These are phyloP conservation scores for Aurelia aurita complex sp. Pacific DNA, from an alignment of 30 jellyfish, hydroid and myxozoan genomes.

Conservation along the genomic window DNA sequence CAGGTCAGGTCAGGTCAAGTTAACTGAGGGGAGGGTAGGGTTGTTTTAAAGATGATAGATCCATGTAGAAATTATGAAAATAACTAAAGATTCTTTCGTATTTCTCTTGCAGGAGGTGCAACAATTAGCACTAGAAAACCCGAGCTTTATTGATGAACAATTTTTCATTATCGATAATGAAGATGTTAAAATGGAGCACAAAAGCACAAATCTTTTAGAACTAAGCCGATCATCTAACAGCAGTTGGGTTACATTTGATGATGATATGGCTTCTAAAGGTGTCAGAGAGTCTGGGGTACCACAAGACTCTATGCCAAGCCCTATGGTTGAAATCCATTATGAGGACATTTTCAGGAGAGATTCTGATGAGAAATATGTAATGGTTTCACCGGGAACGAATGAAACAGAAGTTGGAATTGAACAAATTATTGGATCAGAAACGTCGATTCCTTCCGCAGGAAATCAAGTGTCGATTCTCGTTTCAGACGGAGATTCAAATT, in stretches of 20 bases:
- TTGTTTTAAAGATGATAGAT: no score
- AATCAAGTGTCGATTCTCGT: background rate
- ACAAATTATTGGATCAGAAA: background rate
- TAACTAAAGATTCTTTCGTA: no score
- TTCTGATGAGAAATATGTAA: constrained; percentile 21
- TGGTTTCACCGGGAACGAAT: constrained; percentile 28
- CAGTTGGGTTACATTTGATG: constrained; percentile 62
- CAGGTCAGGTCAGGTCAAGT: no score
- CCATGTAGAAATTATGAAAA: no score
- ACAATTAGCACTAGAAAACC: background rate
- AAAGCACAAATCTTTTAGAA: background rate
- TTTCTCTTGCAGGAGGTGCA: no score
- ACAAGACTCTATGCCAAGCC: constrained; percentile 3
- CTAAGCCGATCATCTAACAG: background rate
- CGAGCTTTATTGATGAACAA: constrained; percentile 39
- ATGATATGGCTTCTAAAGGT: background rate
- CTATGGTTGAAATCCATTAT: constrained; percentile 38
- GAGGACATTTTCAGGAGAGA: constrained; percentile 16
- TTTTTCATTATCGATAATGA: constrained; percentile 20
- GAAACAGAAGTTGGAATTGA: background rate
- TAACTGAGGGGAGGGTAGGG: no score
- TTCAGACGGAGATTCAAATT: background rate
- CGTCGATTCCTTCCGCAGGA: background rate
- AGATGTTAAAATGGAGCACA: constrained; percentile 17
- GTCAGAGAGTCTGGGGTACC: no score